These are phyloP conservation scores for Coregonus suidteri DNA, from an alignment of 2,797 vertebrate species.

Conservation along the genomic window DNA sequence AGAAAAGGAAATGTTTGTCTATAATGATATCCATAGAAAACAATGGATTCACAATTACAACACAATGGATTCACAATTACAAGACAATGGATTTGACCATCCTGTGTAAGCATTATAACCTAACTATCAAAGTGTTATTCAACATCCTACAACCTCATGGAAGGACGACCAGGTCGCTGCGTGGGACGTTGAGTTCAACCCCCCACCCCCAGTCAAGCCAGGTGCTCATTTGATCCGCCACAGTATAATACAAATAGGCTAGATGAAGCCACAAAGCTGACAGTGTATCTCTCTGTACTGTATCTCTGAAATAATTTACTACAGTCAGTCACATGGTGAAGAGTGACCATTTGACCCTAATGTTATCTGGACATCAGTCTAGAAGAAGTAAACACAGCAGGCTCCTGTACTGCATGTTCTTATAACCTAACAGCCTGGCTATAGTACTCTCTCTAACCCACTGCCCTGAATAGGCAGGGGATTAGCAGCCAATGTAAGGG, in stretches of 20 bases:
- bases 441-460: no score
- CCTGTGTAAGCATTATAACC: not conserved
- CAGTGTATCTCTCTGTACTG: no score
- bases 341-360: not conserved
- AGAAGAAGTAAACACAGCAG: no score
- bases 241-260: not conserved
- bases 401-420: no score
- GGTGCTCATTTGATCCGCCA: not conserved
- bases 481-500: not conserved
- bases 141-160: no score
- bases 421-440: no score
- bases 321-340: not conserved
- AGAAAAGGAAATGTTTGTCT: not conserved
- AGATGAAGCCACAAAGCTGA: not conserved
- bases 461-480: no score
- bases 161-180: no score
- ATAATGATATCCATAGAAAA: not conserved
- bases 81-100: not conserved
- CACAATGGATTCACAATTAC: not conserved
- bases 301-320: not conserved
- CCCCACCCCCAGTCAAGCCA: not conserved
- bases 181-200: no score
- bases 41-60: not conserved
- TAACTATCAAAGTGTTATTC: not conserved
- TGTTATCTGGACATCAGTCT: no score